Evolutionary conservation across 2,888 invertebrate species (phyloP).

Genomic region (Neria commutata): DNA sequence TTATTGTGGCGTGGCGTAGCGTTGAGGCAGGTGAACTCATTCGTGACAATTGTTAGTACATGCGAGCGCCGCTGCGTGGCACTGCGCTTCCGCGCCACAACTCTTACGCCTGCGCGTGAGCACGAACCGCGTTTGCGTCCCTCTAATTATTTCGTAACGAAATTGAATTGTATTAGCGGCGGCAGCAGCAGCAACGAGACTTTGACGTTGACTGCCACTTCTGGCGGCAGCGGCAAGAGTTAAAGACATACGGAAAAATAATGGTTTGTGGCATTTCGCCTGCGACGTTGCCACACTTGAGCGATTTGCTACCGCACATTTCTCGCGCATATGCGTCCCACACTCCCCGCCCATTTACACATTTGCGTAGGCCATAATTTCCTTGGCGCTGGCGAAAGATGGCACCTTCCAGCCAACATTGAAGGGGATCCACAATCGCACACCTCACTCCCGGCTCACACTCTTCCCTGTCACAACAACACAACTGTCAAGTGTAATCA

Average conservation of each 20-base stretch:
- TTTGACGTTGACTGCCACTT: neutral
- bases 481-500: slow-evolving; percentile 55
- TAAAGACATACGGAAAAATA: slow-evolving; percentile 24
- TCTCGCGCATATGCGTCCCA: neutral
- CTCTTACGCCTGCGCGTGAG: slow-evolving; percentile 36
- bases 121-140: slow-evolving; percentile 48
- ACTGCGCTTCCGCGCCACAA: neutral
- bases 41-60: slow-evolving; percentile 16
- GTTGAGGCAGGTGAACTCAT: slow-evolving; percentile 19
- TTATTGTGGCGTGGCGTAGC: too few species aligned
- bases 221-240: slow-evolving; percentile 19
- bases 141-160: slow-evolving; percentile 50
- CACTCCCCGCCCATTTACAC: neutral
- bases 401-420: too few species aligned
- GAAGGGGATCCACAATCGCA: too few species aligned
- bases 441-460: too few species aligned
- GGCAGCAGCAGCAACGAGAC: neutral
- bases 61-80: neutral
- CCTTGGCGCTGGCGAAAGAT: slow-evolving; percentile 7
- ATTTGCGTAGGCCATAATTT: neutral
- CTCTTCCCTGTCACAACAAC: too few species aligned
- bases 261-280: slow-evolving; percentile 11
- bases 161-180: slow-evolving; percentile 52
- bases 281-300: slow-evolving; percentile 43
- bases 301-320: slow-evolving; percentile 39